Base-by-base conservation (phyloP, 2,113 vertebrate genomes). In the Istiophorus platypterus region DNA sequence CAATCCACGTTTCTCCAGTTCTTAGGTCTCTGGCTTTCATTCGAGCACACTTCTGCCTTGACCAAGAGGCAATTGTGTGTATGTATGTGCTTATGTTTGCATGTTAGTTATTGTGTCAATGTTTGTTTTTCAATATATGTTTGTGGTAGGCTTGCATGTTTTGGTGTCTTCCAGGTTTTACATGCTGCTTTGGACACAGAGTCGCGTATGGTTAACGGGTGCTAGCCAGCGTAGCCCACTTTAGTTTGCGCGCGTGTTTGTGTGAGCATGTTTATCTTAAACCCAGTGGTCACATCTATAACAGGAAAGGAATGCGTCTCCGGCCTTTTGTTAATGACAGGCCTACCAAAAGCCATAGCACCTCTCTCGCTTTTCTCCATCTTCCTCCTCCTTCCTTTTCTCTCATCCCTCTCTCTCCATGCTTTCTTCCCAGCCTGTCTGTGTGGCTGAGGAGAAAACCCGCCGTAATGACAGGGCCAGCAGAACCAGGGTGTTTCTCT, bases 321-420 rank as follows among this genome's bases (percentile, higher is more conserved):
- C 57, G 86, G 87, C 86, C 91, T 87, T 94, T 93, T 91, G 93
- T 94, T 92, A 96, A 95, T 95, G 92, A 95, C 91, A 95, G 95
- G 91, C 92, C 88, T 86, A 72, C 85, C 69, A 92, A 94, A 95
- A 95, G 92, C 94, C 94, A 95, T 85, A 91, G 91, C 91, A 94
- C 90, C 91, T 94, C 92, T 85, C 85, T 65, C 20, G 57, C 87
- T 91, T 89, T 81, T 75, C 87, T 89, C 78, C 52, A 20, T 82
- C 81, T 70, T 74, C 80, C 61, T 75, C 37, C 64, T 85, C 81
- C 56, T 62, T 84, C 47, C 57, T 74, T 64, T 69, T 85, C 73
- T 87, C 68, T 87, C 89, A 34, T 89, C 54, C n/a, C n/a, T 52
- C 62, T 85, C 85, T 70, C 87, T 88, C 82, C 84, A 72, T 82